A percentile compares a stretch with the other conserved stretches of the same genome.
These are phyloP conservation scores for Pseudolaguvia tuberculata DNA, from an alignment of 2,113 vertebrate genomes.

Conservation along the genomic window DNA sequence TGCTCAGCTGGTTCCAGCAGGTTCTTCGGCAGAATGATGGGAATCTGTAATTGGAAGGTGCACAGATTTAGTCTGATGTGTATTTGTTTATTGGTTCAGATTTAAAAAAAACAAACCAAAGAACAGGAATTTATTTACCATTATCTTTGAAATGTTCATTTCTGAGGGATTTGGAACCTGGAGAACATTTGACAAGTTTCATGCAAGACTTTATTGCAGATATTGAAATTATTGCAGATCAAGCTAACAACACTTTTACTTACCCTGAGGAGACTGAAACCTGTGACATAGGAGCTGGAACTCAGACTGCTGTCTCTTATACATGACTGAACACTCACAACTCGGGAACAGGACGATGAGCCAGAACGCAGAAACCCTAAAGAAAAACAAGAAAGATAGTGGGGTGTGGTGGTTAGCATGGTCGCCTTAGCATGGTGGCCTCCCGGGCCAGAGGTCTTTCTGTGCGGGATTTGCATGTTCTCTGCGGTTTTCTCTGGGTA, in stretches of 20 bases:
- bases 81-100: background rate
- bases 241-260: background rate
- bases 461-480: no score
- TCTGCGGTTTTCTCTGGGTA: no score
- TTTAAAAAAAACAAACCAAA: background rate
- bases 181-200: background rate
- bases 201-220: background rate
- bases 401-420: no score
- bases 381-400: background rate
- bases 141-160: slow-evolving; percentile 45
- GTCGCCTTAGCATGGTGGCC: no score
- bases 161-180: slow-evolving; percentile 57
- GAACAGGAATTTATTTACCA: slow-evolving; percentile 52
- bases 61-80: background rate
- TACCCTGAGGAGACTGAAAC: slow-evolving; percentile 63
- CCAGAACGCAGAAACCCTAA: slow-evolving; percentile 66
- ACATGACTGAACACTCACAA: slow-evolving; percentile 59
- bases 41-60: slow-evolving; percentile 54
- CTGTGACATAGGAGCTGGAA: slow-evolving; percentile 58
- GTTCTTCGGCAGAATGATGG: slow-evolving; percentile 49
- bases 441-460: no score
- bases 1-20: slow-evolving; percentile 56
- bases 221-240: no score
- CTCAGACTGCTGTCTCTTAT: slow-evolving; percentile 56
- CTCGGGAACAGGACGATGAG: slow-evolving; percentile 61